These are phyloP conservation scores for Armadillidium nasatum DNA, from an alignment of 1,140 invertebrate species.

Conservation along the genomic window DNA sequence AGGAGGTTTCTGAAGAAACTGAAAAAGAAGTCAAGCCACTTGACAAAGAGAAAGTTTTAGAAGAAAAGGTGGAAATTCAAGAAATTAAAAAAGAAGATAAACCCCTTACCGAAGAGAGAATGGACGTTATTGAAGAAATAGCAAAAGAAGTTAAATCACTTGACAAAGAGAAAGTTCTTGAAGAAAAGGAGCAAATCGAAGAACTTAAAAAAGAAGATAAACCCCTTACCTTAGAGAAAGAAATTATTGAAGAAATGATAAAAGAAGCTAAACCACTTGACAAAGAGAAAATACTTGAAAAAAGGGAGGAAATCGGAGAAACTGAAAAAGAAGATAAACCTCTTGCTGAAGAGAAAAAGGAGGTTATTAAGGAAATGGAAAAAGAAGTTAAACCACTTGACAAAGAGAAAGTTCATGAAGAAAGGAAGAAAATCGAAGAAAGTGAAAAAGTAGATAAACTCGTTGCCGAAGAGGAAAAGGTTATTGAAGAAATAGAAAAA, in stretches of 20 bases:
- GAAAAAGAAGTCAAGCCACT: conserved; percentile 43
- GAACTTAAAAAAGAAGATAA: background rate
- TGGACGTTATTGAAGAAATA: background rate
- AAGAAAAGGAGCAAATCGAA: background rate
- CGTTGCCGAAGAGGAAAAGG: background rate
- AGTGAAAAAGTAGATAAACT: background rate
- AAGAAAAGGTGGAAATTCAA: background rate
- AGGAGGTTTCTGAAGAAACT: no score
- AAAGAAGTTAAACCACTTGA: background rate
- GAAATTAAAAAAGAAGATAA: conserved; percentile 16
- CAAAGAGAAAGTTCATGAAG: background rate
- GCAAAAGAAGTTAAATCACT: background rate
- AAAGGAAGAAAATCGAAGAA: background rate
- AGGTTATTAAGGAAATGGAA: background rate
- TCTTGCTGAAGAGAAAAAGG: background rate
- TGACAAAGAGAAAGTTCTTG: no score
- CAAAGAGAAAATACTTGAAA: background rate
- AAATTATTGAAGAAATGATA: background rate
- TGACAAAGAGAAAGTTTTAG: background rate
- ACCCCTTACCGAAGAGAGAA: background rate
- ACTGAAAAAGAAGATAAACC: background rate
- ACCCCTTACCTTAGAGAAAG: background rate
- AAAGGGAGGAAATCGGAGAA: background rate
- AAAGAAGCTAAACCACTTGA: background rate
- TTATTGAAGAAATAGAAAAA: background rate